phyloP scores from a whole-genome alignment of 2,888 invertebrate species.

The Yponomeuta malinellus region DNA sequence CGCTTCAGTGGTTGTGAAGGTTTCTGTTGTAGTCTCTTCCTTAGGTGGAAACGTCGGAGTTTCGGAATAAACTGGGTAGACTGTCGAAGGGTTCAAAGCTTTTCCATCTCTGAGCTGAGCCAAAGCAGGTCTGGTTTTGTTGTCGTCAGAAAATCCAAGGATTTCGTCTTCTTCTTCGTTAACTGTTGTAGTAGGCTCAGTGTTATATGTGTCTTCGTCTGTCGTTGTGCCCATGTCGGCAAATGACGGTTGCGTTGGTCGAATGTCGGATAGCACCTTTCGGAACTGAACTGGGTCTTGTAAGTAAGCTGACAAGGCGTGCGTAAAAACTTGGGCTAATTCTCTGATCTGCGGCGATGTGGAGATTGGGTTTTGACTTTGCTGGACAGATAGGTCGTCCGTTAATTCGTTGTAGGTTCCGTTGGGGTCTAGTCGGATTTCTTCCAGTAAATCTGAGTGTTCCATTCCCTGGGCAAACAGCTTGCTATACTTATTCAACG shows the following conservation, averaged over 20 bases:
- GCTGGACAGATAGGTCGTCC: slow-evolving; percentile 76
- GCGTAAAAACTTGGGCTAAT: slow-evolving; percentile 88
- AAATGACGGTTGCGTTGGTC: slow-evolving; percentile 85
- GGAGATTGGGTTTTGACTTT: slow-evolving; percentile 79
- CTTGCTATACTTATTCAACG: slow-evolving; percentile 78
- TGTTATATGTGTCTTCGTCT: slow-evolving; percentile 53
- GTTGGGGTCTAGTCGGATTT: slow-evolving; percentile 59
- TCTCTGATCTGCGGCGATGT: slow-evolving; percentile 82
- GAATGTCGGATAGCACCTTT: slow-evolving; percentile 82
- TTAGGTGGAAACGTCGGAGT: slow-evolving; percentile 17
- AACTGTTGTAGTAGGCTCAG: slow-evolving; percentile 75
- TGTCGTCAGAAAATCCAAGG: slow-evolving; percentile 83
- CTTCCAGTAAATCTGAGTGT: slow-evolving; percentile 53
- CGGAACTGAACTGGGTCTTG: slow-evolving; percentile 89
- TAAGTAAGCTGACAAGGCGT: slow-evolving; percentile 87
- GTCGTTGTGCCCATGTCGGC: slow-evolving; percentile 54
- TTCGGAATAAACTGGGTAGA: slow-evolving; percentile 29
- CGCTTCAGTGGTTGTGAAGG: slow-evolving; percentile 37
- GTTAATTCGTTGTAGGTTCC: slow-evolving; percentile 61
- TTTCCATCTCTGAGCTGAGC: slow-evolving; percentile 58
- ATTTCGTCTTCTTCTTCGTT: slow-evolving; percentile 86
- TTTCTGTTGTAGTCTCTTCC: slow-evolving; percentile 34
- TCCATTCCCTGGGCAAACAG: slow-evolving; percentile 52
- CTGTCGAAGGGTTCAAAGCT: slow-evolving; percentile 48
- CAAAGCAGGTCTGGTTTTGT: slow-evolving; percentile 42